Evolutionary conservation across 92 coral and sea anemone species (phyloP).

Genomic region (Zoanthus sansibaricus): DNA sequence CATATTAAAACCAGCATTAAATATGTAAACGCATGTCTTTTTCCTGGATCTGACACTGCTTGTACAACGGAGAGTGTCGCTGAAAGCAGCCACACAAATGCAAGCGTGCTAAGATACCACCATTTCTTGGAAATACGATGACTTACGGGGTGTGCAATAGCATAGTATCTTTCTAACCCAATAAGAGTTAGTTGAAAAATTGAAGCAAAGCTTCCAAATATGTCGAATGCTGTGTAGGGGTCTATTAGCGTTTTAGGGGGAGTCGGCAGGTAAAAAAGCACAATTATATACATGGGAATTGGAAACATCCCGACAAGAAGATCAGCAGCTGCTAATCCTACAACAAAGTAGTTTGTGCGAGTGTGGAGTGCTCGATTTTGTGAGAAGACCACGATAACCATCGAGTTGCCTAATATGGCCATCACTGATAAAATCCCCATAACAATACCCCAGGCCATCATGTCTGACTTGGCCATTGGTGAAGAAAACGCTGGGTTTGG

Average conservation of each 20-base stretch:
- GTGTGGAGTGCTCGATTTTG: slow-evolving; percentile 74
- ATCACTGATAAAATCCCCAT: slow-evolving; percentile 72
- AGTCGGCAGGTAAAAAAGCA: slow-evolving; percentile 43
- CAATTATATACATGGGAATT: slow-evolving; percentile 70
- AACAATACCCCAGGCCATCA: slow-evolving; percentile 75
- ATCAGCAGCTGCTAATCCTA: slow-evolving; percentile 80
- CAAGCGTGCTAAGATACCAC: slow-evolving; percentile 55
- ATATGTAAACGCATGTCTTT: slow-evolving; percentile 60
- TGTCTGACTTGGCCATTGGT: neutral
- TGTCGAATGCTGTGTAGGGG: slow-evolving; percentile 63
- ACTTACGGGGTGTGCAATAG: slow-evolving; percentile 72
- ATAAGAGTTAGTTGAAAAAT: slow-evolving; percentile 76
- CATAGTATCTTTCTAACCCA: slow-evolving; percentile 76
- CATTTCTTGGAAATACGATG: slow-evolving; percentile 76
- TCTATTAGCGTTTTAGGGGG: slow-evolving; percentile 24
- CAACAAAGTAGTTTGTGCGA: slow-evolving; percentile 76
- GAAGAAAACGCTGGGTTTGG: neutral
- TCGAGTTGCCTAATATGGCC: slow-evolving; percentile 78
- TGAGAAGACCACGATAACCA: slow-evolving; percentile 69
- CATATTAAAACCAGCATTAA: slow-evolving; percentile 63
- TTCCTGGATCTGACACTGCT: slow-evolving; percentile 40
- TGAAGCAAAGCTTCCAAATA: slow-evolving; percentile 78
- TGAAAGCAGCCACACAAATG: slow-evolving; percentile 65
- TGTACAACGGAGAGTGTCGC: slow-evolving; percentile 68
- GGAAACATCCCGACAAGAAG: slow-evolving; percentile 72